Evolutionary conservation across 2,797 vertebrate species (phyloP), one percentile per base, ranked within the genome.

Genomic region (Podarcis siculus): DNA sequence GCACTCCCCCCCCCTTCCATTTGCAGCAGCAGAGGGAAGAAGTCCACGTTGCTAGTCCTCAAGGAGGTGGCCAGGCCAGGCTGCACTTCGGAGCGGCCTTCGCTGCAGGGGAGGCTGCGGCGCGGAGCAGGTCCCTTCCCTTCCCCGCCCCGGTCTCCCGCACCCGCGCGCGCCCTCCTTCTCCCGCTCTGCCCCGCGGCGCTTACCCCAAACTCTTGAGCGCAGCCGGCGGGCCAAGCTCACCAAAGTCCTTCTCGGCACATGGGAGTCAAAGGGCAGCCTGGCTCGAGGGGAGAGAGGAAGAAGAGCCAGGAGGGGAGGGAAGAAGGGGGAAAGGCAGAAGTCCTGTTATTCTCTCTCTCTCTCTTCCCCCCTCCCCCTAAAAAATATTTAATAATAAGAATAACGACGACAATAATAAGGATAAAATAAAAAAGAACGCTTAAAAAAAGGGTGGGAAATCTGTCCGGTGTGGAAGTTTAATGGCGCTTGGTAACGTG

Each of bases 141-240:
- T n/a, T 30, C 75, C 17, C 69, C 71, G 77, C 30, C 73, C 85
- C 83, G 61, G 80, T 87, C 78, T 23, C 83, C 10, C 67, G 73
- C 75, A 69, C 87, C 67, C 87, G 0, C 9, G 30, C 5, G 42
- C 49, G 45, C 27, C 42, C 89, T 55, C 9, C 35, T 2, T 67
- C 78, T 61, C 72, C 55, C 69, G 49, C 39, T 30, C n/a, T n/a
- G 69, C 69, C 9, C 9, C 71, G 35, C 61, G 2, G 79, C 21
- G 80, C 80, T 79, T 83, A 83, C 73, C 73, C 76, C 66, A 55
- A 61, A 71, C 79, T 89, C 91, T 91, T 89, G 94, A 89, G 93
- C 92, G 95, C 91, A 92, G 94, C 91, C 89, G 83, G 92, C 79
- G 93, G 90, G 93, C 79, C 92, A 90, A 91, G 93, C 89, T 94